Evolutionary conservation across 2,888 invertebrate genomes (phyloP).

Genomic region (Meliscaeva auricollis): DNA sequence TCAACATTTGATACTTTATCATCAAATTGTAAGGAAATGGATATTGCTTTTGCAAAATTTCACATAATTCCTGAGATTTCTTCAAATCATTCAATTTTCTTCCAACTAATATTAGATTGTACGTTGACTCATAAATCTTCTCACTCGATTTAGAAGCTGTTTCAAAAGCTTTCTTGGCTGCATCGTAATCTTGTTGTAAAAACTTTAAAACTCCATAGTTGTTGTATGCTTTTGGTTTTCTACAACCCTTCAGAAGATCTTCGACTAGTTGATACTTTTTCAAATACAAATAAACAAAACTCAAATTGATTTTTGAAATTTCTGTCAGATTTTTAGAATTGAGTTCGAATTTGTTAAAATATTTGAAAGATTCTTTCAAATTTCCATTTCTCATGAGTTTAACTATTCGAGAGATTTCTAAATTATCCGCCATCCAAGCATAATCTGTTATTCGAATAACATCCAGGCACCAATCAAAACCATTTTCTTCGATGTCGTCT

Average conservation of each 20-base stretch:
- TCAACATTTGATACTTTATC: conserved; percentile 41
- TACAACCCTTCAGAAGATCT: conserved; percentile 25
- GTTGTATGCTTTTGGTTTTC: conserved; percentile 50
- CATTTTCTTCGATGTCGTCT: conserved; percentile 45
- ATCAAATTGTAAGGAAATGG: conserved; percentile 59
- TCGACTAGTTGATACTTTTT: conserved; percentile 31
- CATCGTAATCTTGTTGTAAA: conserved; percentile 12
- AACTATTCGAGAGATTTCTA: conserved; percentile 53
- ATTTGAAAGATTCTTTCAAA: neutral
- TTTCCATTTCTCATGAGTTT: conserved; percentile 6
- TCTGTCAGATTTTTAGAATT: conserved; percentile 56
- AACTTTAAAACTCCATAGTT: conserved; percentile 56
- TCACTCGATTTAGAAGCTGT: neutral
- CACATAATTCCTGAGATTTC: conserved; percentile 25
- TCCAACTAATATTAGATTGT: conserved; percentile 48
- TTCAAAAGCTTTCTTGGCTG: conserved; percentile 39
- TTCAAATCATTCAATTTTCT: conserved; percentile 10
- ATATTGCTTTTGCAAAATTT: conserved; percentile 19
- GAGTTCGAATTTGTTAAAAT: conserved; percentile 5
- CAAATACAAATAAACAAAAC: conserved; percentile 56
- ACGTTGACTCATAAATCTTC: conserved; percentile 37
- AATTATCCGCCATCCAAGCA: conserved; percentile 66
- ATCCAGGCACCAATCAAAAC: conserved; percentile 67
- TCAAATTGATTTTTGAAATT: conserved; percentile 58
- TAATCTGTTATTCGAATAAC: conserved; percentile 53